Percentiles rank a stretch among this genome's conserved stretches.
phyloP scores from a whole-genome alignment of 2,888 invertebrate genomes.

The Lithophane semibrunnea region DNA sequence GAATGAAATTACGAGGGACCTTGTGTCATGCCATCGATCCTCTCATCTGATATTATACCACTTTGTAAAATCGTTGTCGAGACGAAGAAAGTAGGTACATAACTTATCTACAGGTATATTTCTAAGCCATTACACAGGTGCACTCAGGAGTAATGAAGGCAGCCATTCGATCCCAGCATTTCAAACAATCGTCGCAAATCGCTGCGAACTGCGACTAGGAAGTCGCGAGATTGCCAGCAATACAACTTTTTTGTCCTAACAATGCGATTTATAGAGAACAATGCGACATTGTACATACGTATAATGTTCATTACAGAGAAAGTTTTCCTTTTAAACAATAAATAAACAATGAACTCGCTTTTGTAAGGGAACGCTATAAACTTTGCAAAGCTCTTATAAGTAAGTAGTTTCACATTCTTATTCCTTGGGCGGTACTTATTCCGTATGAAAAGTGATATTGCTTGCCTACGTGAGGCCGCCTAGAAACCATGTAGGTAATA shows the following conservation, averaged over 20 bases:
- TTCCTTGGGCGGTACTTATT: constrained; percentile 14
- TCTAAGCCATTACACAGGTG: constrained; percentile 61
- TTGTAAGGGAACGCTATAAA: constrained; percentile 42
- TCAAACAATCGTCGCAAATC: constrained; percentile 72
- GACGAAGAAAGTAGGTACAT: constrained; percentile 18
- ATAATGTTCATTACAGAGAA: constrained; percentile 76
- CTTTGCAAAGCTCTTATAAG: constrained; percentile 18
- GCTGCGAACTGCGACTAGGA: constrained; percentile 64
- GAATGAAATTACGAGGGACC: no score
- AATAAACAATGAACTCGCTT: constrained; percentile 58
- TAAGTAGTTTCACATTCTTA: constrained; percentile 1
- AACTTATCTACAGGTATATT: constrained; percentile 17
- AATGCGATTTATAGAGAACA: constrained; percentile 80
- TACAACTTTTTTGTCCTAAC: constrained; percentile 78
- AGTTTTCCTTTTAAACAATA: constrained; percentile 71
- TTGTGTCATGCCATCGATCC: neutral
- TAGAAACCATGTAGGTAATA: constrained; percentile 40
- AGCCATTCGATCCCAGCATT: constrained; percentile 62
- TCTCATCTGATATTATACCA: neutral
- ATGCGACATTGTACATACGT: constrained; percentile 76
- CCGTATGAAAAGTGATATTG: constrained; percentile 45
- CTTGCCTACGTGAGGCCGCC: neutral
- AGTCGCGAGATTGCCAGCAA: constrained; percentile 72
- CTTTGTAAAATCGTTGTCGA: neutral
- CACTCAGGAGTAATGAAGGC: constrained; percentile 63